Base-by-base conservation (phyloP, 2,113 vertebrate genomes). In the Shinisaurus crocodilurus region DNA sequence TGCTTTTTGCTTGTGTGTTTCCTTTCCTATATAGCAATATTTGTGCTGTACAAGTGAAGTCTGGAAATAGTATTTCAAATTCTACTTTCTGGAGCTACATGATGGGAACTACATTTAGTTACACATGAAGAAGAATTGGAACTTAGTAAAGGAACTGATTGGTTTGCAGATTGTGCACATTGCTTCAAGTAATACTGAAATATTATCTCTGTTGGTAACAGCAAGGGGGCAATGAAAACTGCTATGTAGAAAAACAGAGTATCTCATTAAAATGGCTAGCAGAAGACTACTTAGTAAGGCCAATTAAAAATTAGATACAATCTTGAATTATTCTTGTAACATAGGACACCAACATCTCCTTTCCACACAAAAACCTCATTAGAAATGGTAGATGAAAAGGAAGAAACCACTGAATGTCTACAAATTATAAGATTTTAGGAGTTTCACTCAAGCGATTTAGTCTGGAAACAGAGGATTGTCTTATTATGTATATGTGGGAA, bases 111-210 rank as follows among this genome's bases (percentile, higher is more conserved):
- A 40, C 75, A 77, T 80, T 85, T 54, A 50, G 25, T 70, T 54
- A 18, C 54, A 90, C 13, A 57, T 80, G 63, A 86, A 80, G 63
- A 86, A 90, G 74, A 32, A 80, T 90, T 89, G 67, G 34, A 67
- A 79, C 79, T 57, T 79, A 79, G 60, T 54, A 85, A 85, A 79
- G 34, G 34, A 85, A 90, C 48, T 85, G 76, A 80, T 80, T 80
- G 72, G 54, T 65, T 48, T 75, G 18, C 45, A 86, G 63, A 86
- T 29, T 37, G 67, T 80, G 48, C n/a, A 43, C 43, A 43, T n/a
- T 77, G 50, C 60, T 90, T 69, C 45, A 86, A 79, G 75, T 70
- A 86, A 80, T 86, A 37, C 74, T 72, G 57, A 63, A 79, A 27
- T 50, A 77, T 84, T 54, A 67, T 48, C 82, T 85, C 20, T 2